A percentile compares a stretch with the other conserved stretches of the same genome.
Conservation (phyloP, 2,888 invertebrate genomes). For the Agrochola macilenta region DNA sequence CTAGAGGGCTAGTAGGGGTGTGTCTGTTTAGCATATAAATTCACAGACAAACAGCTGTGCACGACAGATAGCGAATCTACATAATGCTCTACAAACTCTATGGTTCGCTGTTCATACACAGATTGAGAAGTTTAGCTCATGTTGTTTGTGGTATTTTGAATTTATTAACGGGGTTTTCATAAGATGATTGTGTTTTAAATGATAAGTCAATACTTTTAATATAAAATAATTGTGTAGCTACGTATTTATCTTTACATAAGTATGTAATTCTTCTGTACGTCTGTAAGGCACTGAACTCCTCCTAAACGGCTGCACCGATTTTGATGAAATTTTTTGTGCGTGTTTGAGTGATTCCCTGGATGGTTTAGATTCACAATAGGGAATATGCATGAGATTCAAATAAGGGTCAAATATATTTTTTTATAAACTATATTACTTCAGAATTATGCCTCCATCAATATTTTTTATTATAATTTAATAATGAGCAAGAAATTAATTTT, state of each 20-base stretch:
- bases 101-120: slow-evolving; percentile 24
- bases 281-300: background rate
- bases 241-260: background rate
- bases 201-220: background rate
- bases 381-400: too few species aligned
- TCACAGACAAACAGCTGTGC: slow-evolving; percentile 61
- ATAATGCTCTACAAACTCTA: slow-evolving; percentile 42
- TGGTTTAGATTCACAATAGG: background rate
- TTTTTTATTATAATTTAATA: too few species aligned
- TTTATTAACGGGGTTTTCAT: slow-evolving; percentile 4
- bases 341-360: background rate
- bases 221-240: background rate
- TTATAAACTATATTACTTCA: too few species aligned
- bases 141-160: slow-evolving; percentile 21
- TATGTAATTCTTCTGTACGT: background rate
- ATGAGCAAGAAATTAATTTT: too few species aligned
- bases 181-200: background rate
- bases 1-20: slow-evolving; percentile 8
- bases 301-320: background rate
- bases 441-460: too few species aligned
- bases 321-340: background rate
- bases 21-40: slow-evolving; percentile 63
- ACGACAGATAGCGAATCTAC: slow-evolving; percentile 59
- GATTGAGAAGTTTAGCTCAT: slow-evolving; percentile 19
- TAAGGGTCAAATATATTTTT: too few species aligned